Base-by-base conservation (phyloP, 1,140 invertebrate species). In the Yoshiicerus persimilis region DNA sequence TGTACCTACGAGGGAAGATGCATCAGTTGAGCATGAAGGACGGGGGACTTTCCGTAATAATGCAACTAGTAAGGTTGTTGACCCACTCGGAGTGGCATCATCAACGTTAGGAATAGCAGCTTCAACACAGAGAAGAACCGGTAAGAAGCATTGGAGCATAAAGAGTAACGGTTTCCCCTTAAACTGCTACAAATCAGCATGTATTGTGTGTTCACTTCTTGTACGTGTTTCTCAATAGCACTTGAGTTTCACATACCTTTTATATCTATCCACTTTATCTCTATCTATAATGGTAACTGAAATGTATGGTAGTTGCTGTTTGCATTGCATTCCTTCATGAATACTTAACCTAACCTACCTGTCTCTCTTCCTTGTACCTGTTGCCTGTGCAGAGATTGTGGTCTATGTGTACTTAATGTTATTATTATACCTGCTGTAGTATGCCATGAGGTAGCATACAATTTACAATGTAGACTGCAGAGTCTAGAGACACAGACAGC, bases 81-180 rank as follows among this genome's bases (percentile, higher is more conserved):
- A 88, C 87, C 87, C 87, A 75, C 56, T 86, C 47, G 85, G 85
- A 86, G 47, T 38, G 38, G 47, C 47, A 86, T 38, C 85, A 66
- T 41, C 85, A 86, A 38, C 85, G 20, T 64, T 27, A 38, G 30
- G 38, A 86, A 47, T 56, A 62, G 38, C 85, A 27, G 38, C 85
- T 64, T 66, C 85, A 86, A 38, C 32, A 36, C 23, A 62, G 32
- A 34, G 47, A 56, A 25, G 85, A 86, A 86, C 85, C 85, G 85
- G 85, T 86, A 86, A 86, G 85, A 86, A 32, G 38, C 83, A 84
- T 27, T 62, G 47, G 62, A 86, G 47, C 47, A 86, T 64, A 56
- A 38, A 56, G 39, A 47, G 10, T 84, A 84, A 84, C 83, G 83
- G 83, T 84, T 62, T 62, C 62, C 85, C 75, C 34, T 36, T 36